phyloP scores from a whole-genome alignment of 2,113 vertebrate species.

The Oxygymnocypris stewartii region DNA sequence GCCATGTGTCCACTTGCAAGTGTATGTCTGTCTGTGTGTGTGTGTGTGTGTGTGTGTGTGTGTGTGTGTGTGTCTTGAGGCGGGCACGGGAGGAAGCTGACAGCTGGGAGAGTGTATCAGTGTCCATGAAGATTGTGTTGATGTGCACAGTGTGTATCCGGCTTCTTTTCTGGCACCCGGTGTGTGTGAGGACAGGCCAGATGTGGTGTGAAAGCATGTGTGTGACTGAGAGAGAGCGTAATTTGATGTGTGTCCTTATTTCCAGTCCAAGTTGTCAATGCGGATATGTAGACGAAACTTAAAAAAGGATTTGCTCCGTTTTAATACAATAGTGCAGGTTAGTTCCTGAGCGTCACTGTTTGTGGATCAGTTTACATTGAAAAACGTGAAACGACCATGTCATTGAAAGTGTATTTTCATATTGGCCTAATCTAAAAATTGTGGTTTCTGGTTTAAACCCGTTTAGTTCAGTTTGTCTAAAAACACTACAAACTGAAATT shows the following conservation, averaged over 20 bases:
- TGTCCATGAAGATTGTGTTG: constrained; percentile 52
- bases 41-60: neutral
- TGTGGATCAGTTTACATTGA: neutral
- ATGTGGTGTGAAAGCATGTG: constrained; percentile 50
- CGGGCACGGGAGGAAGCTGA: constrained; percentile 44
- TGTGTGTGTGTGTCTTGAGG: constrained; percentile 11
- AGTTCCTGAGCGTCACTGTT: neutral
- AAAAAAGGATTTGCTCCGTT: constrained; percentile 6
- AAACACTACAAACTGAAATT: neutral
- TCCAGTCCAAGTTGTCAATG: constrained; percentile 32
- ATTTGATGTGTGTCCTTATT: constrained; percentile 35
- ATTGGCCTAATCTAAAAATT: neutral
- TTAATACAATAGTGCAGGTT: neutral
- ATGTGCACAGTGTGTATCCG: constrained; percentile 55
- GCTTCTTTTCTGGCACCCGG: constrained; percentile 50
- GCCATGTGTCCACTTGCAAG: constrained; percentile 29
- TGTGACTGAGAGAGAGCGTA: constrained; percentile 32
- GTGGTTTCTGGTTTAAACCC: neutral
- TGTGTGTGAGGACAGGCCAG: constrained; percentile 48
- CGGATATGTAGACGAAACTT: constrained; percentile 3
- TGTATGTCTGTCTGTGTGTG: neutral
- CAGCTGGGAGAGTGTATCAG: constrained; percentile 50
- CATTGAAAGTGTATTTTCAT: neutral
- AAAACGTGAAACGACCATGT: neutral
- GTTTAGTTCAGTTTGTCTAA: neutral